phyloP scores from a whole-genome alignment of 2,888 invertebrate species.

The Siphlonurus alternatus region DNA sequence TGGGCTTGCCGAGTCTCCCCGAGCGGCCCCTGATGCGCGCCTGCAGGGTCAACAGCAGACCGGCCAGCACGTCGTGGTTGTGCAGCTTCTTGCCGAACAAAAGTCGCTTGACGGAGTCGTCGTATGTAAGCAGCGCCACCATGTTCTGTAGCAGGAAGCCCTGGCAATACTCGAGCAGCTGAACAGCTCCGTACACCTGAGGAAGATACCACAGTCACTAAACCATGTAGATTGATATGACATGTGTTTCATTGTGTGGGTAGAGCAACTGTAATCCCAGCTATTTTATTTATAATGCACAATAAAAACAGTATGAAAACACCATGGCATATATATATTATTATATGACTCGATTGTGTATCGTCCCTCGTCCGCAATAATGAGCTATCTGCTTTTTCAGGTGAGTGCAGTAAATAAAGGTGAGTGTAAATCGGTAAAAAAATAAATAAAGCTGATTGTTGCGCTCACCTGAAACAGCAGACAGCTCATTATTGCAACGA shows the following conservation, averaged over 20 bases:
- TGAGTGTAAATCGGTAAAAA: no score
- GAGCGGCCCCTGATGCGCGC: conserved; percentile 38
- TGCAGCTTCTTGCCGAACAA: conserved; percentile 79
- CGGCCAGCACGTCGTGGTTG: conserved; percentile 75
- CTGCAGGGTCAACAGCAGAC: conserved; percentile 62
- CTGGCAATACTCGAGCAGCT: conserved; percentile 77
- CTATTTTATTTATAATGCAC: not conserved
- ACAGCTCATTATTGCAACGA: no score
- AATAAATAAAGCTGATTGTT: no score
- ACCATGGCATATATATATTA: no score
- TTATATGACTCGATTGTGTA: no score
- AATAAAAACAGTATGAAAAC: no score
- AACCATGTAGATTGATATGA: not conserved
- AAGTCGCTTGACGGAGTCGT: conserved; percentile 74
- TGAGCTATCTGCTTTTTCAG: no score
- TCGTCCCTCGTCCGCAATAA: no score
- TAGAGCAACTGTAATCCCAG: no score
- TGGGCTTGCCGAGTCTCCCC: not conserved
- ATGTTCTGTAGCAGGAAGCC: conserved; percentile 81
- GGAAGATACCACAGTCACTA: conserved; percentile 14
- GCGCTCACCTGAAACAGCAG: no score
- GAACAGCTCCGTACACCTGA: conserved; percentile 73
- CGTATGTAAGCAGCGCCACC: conserved; percentile 84
- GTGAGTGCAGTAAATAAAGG: no score
- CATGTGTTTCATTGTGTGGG: not conserved